Conservation (phyloP, 2,113 vertebrate species). For the Limanda limanda region DNA sequence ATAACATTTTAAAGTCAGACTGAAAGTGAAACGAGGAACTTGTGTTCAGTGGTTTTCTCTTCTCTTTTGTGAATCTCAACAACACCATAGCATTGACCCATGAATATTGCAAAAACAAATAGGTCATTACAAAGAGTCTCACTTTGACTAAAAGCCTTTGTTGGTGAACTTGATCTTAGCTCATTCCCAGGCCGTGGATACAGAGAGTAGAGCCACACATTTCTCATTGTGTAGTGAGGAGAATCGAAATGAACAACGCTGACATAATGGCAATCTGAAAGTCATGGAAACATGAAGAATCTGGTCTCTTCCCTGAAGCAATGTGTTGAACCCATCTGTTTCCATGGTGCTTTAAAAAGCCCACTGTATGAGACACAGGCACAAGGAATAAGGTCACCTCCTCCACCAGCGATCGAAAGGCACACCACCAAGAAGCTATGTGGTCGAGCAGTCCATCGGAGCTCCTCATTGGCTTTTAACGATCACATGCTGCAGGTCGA, state of each 20-base stretch:
- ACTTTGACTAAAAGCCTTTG: no score
- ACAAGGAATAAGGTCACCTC: conserved; percentile 9
- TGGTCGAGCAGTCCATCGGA: neutral
- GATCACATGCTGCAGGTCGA: conserved; percentile 23
- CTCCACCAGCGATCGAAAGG: conserved; percentile 20
- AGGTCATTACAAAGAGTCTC: no score
- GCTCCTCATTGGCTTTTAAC: conserved; percentile 14
- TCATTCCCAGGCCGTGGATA: no score
- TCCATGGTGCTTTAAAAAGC: neutral
- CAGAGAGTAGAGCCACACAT: no score
- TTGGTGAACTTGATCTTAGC: no score
- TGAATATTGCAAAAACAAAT: no score
- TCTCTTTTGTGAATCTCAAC: neutral
- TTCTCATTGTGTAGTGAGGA: neutral
- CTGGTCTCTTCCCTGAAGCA: conserved; percentile 7
- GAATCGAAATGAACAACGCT: neutral
- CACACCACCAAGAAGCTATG: neutral
- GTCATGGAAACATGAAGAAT: conserved; percentile 7
- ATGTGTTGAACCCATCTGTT: conserved; percentile 31
- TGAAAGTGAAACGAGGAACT: neutral
- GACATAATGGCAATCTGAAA: conserved; percentile 7
- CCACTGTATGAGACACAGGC: neutral
- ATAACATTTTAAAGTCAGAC: neutral
- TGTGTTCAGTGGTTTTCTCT: neutral
- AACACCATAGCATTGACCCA: no score